A percentile compares a stretch with the other conserved stretches of the same genome.
Conservation (phyloP, 2,797 vertebrate genomes). For the Etheostoma perlongum region DNA sequence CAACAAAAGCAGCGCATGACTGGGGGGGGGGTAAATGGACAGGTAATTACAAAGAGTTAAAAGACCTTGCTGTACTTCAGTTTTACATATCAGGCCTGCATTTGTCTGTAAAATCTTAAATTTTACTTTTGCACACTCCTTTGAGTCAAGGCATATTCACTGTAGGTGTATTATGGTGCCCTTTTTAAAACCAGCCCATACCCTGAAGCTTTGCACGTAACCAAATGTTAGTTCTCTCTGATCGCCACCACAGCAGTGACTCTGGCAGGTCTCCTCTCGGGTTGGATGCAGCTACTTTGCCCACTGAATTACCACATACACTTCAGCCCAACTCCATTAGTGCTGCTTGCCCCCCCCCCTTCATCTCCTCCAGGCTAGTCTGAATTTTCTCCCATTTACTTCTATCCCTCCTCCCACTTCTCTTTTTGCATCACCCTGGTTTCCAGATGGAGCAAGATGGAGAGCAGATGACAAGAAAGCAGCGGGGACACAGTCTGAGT, state of each 20-base stretch:
- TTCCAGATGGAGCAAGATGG: background rate
- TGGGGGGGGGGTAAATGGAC: too few relatives aligned
- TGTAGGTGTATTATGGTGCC: too few relatives aligned
- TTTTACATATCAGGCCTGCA: too few relatives aligned
- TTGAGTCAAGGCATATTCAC: too few relatives aligned
- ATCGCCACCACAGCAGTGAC: background rate
- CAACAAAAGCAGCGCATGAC: too few relatives aligned
- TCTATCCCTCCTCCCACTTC: background rate
- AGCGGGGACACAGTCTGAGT: background rate
- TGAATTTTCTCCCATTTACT: background rate
- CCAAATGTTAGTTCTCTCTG: background rate
- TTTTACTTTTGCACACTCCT: too few relatives aligned
- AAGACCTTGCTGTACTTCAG: too few relatives aligned
- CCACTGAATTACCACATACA: conserved; percentile 14
- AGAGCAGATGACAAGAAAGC: background rate
- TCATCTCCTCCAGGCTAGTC: conserved; percentile 14
- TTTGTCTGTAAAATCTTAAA: too few relatives aligned
- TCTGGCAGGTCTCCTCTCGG: background rate
- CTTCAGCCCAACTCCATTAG: conserved; percentile 13
- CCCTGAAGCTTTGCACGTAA: background rate
- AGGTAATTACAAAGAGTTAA: too few relatives aligned
- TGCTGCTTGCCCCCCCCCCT: conserved; percentile 1
- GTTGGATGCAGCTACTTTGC: background rate
- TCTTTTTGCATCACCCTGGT: conserved; percentile 1
- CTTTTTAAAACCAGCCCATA: background rate